Base-by-base conservation (phyloP, 2,797 vertebrate species). In the Oreochromis grahami region DNA sequence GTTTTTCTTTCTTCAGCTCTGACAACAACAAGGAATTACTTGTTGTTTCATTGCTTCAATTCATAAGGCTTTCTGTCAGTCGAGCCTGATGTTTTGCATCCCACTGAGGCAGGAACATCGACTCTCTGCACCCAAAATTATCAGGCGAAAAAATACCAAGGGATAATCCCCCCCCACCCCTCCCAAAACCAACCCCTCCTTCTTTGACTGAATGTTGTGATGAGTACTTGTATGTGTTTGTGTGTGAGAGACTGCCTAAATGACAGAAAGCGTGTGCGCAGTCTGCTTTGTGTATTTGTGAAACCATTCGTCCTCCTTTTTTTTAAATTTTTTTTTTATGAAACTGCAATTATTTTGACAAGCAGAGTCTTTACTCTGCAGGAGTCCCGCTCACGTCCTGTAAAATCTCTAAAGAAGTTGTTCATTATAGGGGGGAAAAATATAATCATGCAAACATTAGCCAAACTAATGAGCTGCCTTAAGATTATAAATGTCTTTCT, bases 281-380 rank as follows among this genome's bases (percentile, higher is more conserved):
- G 14, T 82, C 45, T 52, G 65, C 52, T 7, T 21, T 76, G 36
- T 55, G 32, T 76, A 34, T 63, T 52, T 81, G 65, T 55, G 14
- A 77, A 29, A 55, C 4, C 26, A 65, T 34, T 58, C 5, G n/a
- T 43, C 8, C 60, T 58, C 51, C 53, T 77, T 48, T 53, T 82
- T 29, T 58, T 58, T 53, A n/a, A n/a, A n/a, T n/a, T n/a, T n/a
- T n/a, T 77, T 55, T 70, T 51, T 52, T 4, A 68, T 65, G 50
- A 81, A 85, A 83, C 21, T 32, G 77, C 56, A 83, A 87, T 84
- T 91, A 87, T 86, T 87, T 38, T 74, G 70, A 79, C 34, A 83
- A 86, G 82, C 84, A 45, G 51, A 79, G 80, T 89, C 76, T 89
- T 84, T 58, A 21, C 85, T 48, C 89, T 72, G 79, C 83, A 78